Base-by-base conservation (phyloP, 2,113 vertebrate species). In the Peromyscus californicus region DNA sequence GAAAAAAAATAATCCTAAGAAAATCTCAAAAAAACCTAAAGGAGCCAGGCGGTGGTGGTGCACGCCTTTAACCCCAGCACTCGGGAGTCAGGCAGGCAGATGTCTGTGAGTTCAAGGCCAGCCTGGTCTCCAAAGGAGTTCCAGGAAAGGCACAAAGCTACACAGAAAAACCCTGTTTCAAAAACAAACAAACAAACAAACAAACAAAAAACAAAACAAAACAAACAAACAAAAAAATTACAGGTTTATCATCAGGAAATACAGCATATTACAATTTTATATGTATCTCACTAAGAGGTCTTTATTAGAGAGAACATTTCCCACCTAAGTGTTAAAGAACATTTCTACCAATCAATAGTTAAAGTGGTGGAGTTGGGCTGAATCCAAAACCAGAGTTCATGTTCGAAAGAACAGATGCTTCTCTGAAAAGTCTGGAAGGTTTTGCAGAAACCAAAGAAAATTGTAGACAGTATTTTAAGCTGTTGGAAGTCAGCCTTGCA, bases 381-480 rank as follows among this genome's bases (percentile, higher is more conserved):
- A 95, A 57, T 80, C 31, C 16, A 67, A 90, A n/a, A 33, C 36
- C 63, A 96, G 59, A 83, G 4, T 78, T 89, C 78, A 92, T 48
- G 36, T 22, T 22, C 45, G 39, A 88, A 76, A 69, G 67, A 54
- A 10, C 42, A 95, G 15, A 5, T 7, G 17, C 26, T 87, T 84
- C 54, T 74, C 22, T n/a, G 21, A 74, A n/a, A 51, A 12, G 3
- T 36, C 10, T 83, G 11, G 36, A 94, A 89, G 22, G 19, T 3
- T 67, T 78, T 83, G 22, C 1, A 26, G 36, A 83, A 76, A 67
- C 7, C 5, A 86, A 86, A 87, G 13, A 59, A 54, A 10, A 78
- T 26, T 2, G 10, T 6, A 93, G 16, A 63, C n/a, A 89, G 33
- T 84, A 48, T 65, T 39, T 65, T 57, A 88, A 48, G 12, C 17